Percentiles rank a stretch among this genome's conserved stretches.
Conservation (phyloP, 2,888 invertebrate genomes). For the Sympetrum striolatum region DNA sequence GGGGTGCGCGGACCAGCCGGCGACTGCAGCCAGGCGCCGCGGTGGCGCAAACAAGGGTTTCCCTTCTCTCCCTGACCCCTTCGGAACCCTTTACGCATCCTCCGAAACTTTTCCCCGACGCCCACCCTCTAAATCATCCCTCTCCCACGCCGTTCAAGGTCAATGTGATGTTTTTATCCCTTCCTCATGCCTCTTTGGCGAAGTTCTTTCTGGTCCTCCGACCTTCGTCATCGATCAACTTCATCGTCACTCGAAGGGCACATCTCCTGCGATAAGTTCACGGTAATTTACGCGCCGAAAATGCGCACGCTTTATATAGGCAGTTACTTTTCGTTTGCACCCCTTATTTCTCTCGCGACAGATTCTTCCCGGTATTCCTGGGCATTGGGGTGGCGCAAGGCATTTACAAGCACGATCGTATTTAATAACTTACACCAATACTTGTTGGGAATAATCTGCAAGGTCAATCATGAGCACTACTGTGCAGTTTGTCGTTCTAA, state of each 20-base stretch:
- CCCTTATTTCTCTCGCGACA: no score
- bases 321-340: no score
- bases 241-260: background rate
- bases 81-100: background rate
- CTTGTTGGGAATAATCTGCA: no score
- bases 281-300: background rate
- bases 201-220: background rate
- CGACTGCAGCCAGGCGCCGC: conserved; percentile 27
- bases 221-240: background rate
- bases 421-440: no score
- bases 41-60: conserved; percentile 15
- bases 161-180: background rate
- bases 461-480: no score
- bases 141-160: background rate
- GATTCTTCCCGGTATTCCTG: no score
- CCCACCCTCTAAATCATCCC: background rate
- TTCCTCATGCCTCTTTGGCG: background rate
- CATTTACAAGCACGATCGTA: no score
- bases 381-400: no score
- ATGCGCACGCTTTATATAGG: background rate
- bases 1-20: conserved; percentile 19
- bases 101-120: no score
- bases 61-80: background rate
- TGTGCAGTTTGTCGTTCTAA: no score
- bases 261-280: background rate